Percentiles rank a stretch among this genome's conserved stretches.
These are phyloP conservation scores for Leptopilina myrica DNA, from an alignment of 2,888 invertebrate species.

Conservation along the genomic window DNA sequence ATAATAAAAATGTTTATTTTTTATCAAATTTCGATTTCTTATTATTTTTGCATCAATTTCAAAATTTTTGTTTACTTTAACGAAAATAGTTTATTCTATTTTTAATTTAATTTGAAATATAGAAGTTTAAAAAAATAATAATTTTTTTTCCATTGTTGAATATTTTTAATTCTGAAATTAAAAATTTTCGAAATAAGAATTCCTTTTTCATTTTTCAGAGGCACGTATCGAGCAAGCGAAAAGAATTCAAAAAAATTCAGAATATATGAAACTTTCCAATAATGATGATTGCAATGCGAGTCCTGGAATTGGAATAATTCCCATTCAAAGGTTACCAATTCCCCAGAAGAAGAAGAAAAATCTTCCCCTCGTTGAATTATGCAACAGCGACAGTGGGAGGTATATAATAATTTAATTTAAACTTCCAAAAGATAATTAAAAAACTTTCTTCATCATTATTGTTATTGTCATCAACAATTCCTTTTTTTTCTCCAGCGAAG, in stretches of 20 bases:
- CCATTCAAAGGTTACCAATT: constrained; percentile 75
- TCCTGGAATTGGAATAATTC: constrained; percentile 68
- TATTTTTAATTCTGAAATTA: background rate
- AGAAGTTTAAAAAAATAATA: no score
- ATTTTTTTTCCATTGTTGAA: no score
- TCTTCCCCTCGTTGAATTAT: constrained; percentile 78
- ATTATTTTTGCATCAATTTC: no score
- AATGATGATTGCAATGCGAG: constrained; percentile 65
- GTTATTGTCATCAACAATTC: no score
- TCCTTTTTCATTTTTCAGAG: constrained; percentile 61
- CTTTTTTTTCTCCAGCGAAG: constrained; percentile 66
- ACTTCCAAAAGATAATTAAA: no score
- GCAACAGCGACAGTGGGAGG: constrained; percentile 76
- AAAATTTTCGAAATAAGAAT: background rate
- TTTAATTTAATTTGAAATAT: no score
- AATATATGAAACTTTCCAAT: constrained; percentile 73
- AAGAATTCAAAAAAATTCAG: constrained; percentile 74
- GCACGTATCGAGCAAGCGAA: constrained; percentile 76
- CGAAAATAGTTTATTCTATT: no score
- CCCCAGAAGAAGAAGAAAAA: constrained; percentile 73
- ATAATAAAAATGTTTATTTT: background rate
- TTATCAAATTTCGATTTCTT: no score
- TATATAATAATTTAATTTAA: constrained; percentile 46
- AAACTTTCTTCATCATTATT: no score
- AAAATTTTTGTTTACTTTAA: no score